Base-by-base conservation (phyloP, 2,113 vertebrate species). In the Tricholaema leucomelas region DNA sequence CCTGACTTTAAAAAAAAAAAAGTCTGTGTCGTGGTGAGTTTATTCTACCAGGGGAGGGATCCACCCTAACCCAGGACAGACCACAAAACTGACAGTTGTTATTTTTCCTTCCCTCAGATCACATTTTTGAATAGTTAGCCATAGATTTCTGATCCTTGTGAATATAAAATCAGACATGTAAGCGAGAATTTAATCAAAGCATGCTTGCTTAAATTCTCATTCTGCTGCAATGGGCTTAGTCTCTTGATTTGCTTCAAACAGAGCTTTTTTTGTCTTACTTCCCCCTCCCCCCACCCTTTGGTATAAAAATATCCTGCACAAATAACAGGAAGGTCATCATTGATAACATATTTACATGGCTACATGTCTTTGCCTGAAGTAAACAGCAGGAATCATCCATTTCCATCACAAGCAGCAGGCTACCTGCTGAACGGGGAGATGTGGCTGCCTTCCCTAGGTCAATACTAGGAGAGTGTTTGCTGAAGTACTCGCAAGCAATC, bases 181-280 rank as follows among this genome's bases (percentile, higher is more conserved):
- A 71, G 44, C 27, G 78, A 93, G 93, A 87, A 91, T 94, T 96
- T 93, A 94, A 94, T 92, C 78, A 94, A 92, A 87, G 23, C 16
- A 65, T 27, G 76, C 71, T 91, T 96, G 81, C 93, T 96, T 96
- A 92, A 90, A 90, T 77, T 81, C 81, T 87, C 52, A 76, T 76
- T 77, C 64, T 69, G 80, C 50, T 55, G 55, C 90, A 79, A 82
- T 15, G 44, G 71, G 70, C 84, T 92, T 90, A 38, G 19, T 65
- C 15, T 91, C 69, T 60, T 69, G 75, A 78, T 90, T 66, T 77
- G 44, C 60, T 74, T 80, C 91, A 82, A 95, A 88, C 30, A 81
- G 44, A 95, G 82, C 9, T 82, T 31, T 75, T 48, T 50, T 73
- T 46, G 9, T 38, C 38, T 38, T 38, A 10, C 12, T 12, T 38